Percentiles rank a stretch among this genome's conserved stretches.
Evolutionary conservation across 2,113 vertebrate genomes (phyloP).

Genomic region (Forbesichthys papilliferus): DNA sequence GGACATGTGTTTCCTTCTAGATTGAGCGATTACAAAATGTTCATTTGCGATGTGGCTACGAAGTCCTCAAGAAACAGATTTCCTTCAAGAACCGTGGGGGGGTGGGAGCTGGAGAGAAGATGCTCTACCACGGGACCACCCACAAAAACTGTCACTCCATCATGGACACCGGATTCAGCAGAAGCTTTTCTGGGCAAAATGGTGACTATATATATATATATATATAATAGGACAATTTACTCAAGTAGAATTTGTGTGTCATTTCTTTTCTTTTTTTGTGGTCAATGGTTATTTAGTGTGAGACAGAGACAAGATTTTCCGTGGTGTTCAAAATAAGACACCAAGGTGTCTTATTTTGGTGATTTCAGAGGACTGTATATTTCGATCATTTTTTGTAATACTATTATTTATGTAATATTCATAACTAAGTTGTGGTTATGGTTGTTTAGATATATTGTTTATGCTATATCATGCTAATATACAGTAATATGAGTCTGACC

Average conservation of each 20-base stretch:
- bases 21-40: slow-evolving; percentile 59
- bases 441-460: too few relatives aligned
- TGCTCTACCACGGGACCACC: slow-evolving; percentile 60
- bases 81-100: slow-evolving; percentile 20
- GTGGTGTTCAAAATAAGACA: too few relatives aligned
- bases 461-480: too few relatives aligned
- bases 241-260: neutral
- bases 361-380: too few relatives aligned
- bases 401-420: too few relatives aligned
- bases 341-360: too few relatives aligned
- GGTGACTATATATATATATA: slow-evolving; percentile 41
- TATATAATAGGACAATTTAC: neutral
- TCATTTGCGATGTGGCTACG: slow-evolving; percentile 42
- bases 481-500: too few relatives aligned
- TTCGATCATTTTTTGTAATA: too few relatives aligned
- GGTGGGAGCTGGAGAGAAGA: slow-evolving; percentile 31
- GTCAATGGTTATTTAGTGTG: too few relatives aligned
- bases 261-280: neutral
- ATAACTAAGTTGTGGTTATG: too few relatives aligned
- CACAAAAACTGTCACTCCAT: slow-evolving; percentile 35
- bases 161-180: slow-evolving; percentile 59
- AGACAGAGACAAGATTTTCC: too few relatives aligned
- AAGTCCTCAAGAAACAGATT: slow-evolving; percentile 34
- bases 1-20: slow-evolving; percentile 15
- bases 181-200: slow-evolving; percentile 65